phyloP scores from a whole-genome alignment of 2,888 invertebrate species.

The Ectemnius continuus region DNA sequence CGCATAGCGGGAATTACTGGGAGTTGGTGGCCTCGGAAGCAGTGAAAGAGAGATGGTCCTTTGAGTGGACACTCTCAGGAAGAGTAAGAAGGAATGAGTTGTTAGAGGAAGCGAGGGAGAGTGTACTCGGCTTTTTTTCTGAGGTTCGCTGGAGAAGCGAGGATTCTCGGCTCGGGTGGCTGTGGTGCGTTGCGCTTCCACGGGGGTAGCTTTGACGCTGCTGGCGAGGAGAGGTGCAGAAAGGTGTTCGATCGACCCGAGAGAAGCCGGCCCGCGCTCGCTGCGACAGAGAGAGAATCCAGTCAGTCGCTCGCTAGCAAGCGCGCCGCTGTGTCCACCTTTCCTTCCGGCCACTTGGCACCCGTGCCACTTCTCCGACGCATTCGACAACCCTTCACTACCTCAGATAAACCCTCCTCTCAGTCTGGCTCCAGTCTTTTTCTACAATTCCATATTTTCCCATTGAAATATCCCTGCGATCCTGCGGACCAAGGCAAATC shows the following conservation, averaged over 20 bases:
- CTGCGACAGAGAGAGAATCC: conserved; percentile 70
- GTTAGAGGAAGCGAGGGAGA: too few species aligned
- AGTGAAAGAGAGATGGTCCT: too few species aligned
- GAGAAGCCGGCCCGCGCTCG: conserved; percentile 61
- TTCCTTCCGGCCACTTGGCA: background rate
- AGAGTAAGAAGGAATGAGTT: too few species aligned
- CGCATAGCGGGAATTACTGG: too few species aligned
- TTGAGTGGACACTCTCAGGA: too few species aligned
- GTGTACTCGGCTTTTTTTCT: background rate
- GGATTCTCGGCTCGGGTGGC: background rate
- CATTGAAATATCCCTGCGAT: background rate
- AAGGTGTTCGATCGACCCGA: conserved; percentile 74
- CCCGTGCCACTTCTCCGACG: background rate
- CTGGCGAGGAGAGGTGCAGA: conserved; percentile 61
- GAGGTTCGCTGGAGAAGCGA: background rate
- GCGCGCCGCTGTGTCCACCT: conserved; percentile 27
- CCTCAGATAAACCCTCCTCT: background rate
- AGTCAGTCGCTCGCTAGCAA: conserved; percentile 66
- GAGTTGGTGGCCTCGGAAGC: too few species aligned
- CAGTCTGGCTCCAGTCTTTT: background rate
- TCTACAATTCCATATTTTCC: background rate
- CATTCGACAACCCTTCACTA: background rate
- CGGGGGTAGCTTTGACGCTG: conserved; percentile 43
- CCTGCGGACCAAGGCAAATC: background rate
- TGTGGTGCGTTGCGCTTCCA: conserved; percentile 36